Percentiles rank a stretch among this genome's conserved stretches.
These are phyloP conservation scores for Tragopan temminckii DNA, from an alignment of 2,797 vertebrate species.

Conservation along the genomic window DNA sequence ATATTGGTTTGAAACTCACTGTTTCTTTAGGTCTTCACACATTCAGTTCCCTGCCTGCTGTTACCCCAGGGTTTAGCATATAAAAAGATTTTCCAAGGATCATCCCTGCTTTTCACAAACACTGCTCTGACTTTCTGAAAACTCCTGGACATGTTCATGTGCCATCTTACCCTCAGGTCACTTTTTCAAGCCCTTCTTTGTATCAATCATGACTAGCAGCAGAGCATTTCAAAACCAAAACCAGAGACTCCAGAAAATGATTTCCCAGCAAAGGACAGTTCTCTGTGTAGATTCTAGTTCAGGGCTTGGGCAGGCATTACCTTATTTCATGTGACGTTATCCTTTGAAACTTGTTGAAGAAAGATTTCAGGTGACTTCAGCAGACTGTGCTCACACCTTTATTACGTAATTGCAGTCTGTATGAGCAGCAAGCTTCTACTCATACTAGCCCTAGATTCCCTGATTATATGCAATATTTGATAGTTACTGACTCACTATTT, in stretches of 20 bases:
- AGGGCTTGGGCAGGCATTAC: not conserved
- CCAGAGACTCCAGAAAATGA: not conserved
- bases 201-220: not conserved
- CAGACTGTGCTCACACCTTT: not conserved
- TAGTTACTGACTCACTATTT: not conserved
- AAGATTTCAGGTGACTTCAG: not conserved
- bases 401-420: not conserved
- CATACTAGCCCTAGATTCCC: not conserved
- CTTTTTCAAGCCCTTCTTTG: not conserved
- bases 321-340: not conserved
- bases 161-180: not conserved
- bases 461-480: not conserved
- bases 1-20: constrained; percentile 36
- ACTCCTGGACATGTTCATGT: not conserved
- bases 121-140: not conserved
- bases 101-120: not conserved
- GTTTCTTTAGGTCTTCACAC: constrained; percentile 19
- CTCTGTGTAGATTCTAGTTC: not conserved
- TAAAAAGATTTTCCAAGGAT: constrained; percentile 18
- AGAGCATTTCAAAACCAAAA: not conserved
- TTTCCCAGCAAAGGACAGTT: not conserved
- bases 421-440: not conserved
- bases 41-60: not conserved
- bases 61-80: constrained; percentile 13
- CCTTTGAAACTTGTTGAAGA: not conserved